Percentiles rank a stretch among this genome's conserved stretches.
These are phyloP conservation scores for Allolobophora icterica DNA, from an alignment of 2,888 invertebrate genomes.

Conservation along the genomic window DNA sequence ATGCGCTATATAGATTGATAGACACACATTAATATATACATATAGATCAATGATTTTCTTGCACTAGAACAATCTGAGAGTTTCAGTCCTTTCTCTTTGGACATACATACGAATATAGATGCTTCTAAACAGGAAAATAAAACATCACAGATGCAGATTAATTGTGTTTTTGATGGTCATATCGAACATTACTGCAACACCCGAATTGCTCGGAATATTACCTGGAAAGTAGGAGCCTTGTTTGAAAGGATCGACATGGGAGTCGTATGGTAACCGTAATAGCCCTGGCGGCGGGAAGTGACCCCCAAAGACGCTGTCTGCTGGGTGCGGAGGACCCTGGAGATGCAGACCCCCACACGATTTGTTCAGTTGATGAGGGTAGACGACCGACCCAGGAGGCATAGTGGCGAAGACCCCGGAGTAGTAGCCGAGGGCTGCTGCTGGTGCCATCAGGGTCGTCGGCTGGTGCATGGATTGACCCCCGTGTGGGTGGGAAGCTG, in stretches of 20 bases:
- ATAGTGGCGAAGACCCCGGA: neutral
- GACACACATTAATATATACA: no score
- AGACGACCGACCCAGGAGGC: neutral
- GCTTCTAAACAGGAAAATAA: no score
- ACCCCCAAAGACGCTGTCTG: conserved; percentile 15
- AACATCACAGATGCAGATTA: no score
- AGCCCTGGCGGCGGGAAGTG: conserved; percentile 25
- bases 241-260: neutral
- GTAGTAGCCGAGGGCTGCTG: conserved; percentile 22
- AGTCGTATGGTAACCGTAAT: neutral
- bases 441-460: neutral
- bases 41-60: no score
- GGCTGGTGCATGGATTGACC: neutral
- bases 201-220: neutral
- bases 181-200: neutral
- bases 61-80: no score
- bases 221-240: conserved; percentile 22
- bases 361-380: neutral
- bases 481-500: neutral
- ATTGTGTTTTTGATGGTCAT: no score
- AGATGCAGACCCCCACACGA: conserved; percentile 25
- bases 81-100: no score
- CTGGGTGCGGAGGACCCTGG: neutral
- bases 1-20: neutral
- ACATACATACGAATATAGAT: no score